Base-by-base conservation (phyloP, 2,888 invertebrate genomes). In the Sesia bembeciformis region DNA sequence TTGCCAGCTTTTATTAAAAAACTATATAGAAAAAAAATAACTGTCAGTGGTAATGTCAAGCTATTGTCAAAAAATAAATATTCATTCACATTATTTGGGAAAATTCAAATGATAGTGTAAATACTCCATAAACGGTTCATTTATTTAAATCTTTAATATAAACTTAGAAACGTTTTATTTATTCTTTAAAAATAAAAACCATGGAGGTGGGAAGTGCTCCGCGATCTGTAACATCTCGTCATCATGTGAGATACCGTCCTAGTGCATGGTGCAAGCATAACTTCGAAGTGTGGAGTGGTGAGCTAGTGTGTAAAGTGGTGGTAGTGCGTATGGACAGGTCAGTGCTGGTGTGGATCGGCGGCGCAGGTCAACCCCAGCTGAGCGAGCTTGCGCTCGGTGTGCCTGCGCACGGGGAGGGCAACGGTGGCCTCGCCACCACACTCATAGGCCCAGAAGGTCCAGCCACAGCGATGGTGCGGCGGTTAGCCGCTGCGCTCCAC, bases 331-430 rank as follows among this genome's bases (percentile, higher is more conserved):
- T 78, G 68, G 59, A 67, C 46, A 78, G 72, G 46, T 79, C 78
- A 41, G 59, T 81, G 58, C 70, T 84, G 57, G 58, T 85, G 64
- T 86, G 86, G 86, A 54, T 81, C 42, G 81, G 81, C 6, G 57
- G 57, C 7, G 67, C 38, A 55, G 64, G 54, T 62, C 57, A 3
- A 63, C 63, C 52, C 58, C 60, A 61, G 53, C 66, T 76, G 49
- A 55, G 63, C n/a, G 73, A 75, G 53, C 53, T 76, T 43, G 74
- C 78, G 40, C 61, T 77, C 52, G 84, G 70, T 0, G 56, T 75
- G 66, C 77, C 81, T 43, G 54, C 57, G 55, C 66, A 76, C 81
- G 57, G 40, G 6, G 39, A 51, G 51, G 7, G 52, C 50, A 5
- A 43, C 54, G 54, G 56, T 40, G 57, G 40, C 40, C 54, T 66